Evolutionary conservation across 2,888 invertebrate species (phyloP), one percentile per base, ranked within the genome.

Genomic region (Endomychus coccineus): DNA sequence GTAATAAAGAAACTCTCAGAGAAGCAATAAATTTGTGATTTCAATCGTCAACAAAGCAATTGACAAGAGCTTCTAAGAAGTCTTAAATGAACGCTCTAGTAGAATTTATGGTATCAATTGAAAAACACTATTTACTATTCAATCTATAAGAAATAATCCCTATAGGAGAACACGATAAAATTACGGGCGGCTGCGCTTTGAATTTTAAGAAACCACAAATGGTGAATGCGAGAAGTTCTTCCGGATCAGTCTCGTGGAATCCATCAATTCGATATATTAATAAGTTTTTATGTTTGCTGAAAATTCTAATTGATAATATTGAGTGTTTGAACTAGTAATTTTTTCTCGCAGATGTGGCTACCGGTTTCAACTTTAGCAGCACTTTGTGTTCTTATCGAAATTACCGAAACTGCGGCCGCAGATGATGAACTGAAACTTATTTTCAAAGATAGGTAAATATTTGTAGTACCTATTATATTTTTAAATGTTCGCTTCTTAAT

Each of bases 361-460:
- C 57, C 58, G 34, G 54, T 64, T 23, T 55, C 61, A 22, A 58
- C 58, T 16, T 49, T 63, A 29, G 61, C 61, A 28, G 60, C 59
- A n/a, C 36, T 64, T 40, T 64, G 57, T 45, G 52, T 64, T 34
- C 50, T 64, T 39, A 51, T 64, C 14, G 61, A 62, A 42, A 30
- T 54, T 22, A 46, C 55, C 37, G 50, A 61, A 39, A 43, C 56
- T 2, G 48, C 49, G 9, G 44, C 50, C 17, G 42, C 60, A 23
- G 66, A 67, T 31, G 68, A 69, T 40, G 66, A 68, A n/a, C 52
- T 71, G 36, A 70, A 71, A 44, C 44, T 67, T 34, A 55, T 70
- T 17, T 71, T 71, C 40, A 60, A 59, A 23, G 64, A 68, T 46
- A 66, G 71, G 71, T 71, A 55, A 53, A n/a, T n/a, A n/a, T n/a